phyloP scores from a whole-genome alignment of 2,113 vertebrate genomes.

The Mionectes macconnelli region DNA sequence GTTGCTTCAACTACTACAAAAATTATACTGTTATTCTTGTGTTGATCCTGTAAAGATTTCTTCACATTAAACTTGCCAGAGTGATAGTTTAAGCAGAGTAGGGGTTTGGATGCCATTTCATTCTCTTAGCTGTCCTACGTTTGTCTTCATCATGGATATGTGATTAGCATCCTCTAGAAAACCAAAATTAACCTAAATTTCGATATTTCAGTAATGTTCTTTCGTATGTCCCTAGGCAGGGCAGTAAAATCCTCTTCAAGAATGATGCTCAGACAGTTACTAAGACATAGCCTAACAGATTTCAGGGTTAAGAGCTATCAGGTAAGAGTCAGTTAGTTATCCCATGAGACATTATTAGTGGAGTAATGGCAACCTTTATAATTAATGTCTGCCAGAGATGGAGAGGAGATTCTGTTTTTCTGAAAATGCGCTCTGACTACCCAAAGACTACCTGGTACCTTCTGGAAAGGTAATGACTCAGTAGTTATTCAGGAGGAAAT shows the following conservation, averaged over 20 bases:
- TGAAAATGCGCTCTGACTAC: not conserved
- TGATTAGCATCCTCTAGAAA: not conserved
- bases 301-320: slow-evolving; percentile 21
- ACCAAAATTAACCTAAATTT: not conserved
- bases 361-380: slow-evolving; percentile 26
- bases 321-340: slow-evolving; percentile 12
- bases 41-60: not conserved
- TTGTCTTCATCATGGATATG: not conserved
- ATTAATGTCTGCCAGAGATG: slow-evolving; percentile 34
- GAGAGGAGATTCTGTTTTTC: not conserved
- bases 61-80: not conserved
- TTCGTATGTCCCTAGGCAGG: not conserved
- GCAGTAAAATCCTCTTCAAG: not conserved
- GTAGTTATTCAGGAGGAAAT: slow-evolving; percentile 46
- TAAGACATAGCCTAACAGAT: slow-evolving; percentile 26
- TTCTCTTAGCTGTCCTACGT: not conserved
- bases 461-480: slow-evolving; percentile 22
- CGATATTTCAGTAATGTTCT: not conserved
- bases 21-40: not conserved
- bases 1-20: not conserved
- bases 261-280: not conserved
- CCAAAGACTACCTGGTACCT: not conserved
- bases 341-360: not conserved
- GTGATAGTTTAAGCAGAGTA: not conserved
- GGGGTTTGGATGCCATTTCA: not conserved